Percentiles rank a stretch among this genome's conserved stretches.
phyloP scores from a whole-genome alignment of 2,888 invertebrate genomes.

The Trissonchulus sp. region DNA sequence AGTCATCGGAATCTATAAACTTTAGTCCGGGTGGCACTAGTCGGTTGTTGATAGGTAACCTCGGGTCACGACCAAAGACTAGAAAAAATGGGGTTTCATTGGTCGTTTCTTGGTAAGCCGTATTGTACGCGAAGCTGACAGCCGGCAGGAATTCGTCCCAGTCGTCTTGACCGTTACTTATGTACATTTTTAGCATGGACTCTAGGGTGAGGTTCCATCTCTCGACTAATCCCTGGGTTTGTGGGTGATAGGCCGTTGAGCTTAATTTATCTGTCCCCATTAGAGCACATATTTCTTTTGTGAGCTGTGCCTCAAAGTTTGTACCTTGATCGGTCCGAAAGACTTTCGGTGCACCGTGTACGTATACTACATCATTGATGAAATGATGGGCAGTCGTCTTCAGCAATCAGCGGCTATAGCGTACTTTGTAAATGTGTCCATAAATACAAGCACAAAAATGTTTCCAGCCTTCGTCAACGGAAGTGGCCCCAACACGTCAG shows the following conservation, averaged over 20 bases:
- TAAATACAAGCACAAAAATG: conserved; percentile 31
- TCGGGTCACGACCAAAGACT: conserved; percentile 35
- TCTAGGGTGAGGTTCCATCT: conserved; percentile 39
- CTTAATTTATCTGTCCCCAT: conserved; percentile 32
- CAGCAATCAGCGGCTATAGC: background rate
- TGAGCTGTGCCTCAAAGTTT: conserved; percentile 36
- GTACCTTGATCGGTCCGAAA: conserved; percentile 38
- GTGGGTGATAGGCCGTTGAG: conserved; percentile 38
- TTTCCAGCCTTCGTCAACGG: conserved; percentile 28
- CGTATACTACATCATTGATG: conserved; percentile 12
- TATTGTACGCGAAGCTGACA: conserved; percentile 37
- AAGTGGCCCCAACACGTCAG: conserved; percentile 31
- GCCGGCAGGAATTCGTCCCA: conserved; percentile 38
- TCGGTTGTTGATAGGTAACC: conserved; percentile 35
- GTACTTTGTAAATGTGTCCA: conserved; percentile 29
- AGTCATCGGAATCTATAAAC: background rate
- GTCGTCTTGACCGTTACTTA: conserved; percentile 31
- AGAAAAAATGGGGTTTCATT: conserved; percentile 37
- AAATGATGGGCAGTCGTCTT: conserved; percentile 8
- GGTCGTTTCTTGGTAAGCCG: conserved; percentile 33
- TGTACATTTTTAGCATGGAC: conserved; percentile 38
- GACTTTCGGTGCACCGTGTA: conserved; percentile 27
- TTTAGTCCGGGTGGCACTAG: background rate
- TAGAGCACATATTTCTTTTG: conserved; percentile 28
- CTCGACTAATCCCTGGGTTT: conserved; percentile 40